Base-by-base conservation (phyloP, 2,113 vertebrate species). In the Rhinopomastus cyanomelas region DNA sequence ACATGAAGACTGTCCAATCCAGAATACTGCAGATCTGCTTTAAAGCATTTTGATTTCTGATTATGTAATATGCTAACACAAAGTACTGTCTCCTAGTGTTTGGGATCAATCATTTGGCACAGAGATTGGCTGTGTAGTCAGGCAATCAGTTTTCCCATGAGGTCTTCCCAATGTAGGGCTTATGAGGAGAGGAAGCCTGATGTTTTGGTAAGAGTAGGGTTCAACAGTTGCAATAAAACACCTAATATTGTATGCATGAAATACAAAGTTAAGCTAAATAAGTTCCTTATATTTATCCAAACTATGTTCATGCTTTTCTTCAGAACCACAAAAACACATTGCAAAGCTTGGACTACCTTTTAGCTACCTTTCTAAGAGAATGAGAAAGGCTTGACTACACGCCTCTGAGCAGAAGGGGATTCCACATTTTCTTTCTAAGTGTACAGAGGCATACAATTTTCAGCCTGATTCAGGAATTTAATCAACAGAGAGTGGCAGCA, bases 221-320 rank as follows among this genome's bases (percentile, higher is more conserved):
- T 49, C 60, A 74, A 36, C 30, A 66, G 4, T 55, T 88, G 15
- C 26, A 71, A 56, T 19, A 20, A 81, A 42, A 3, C 5, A 19
- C 18, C 72, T 79, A 52, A 56, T 0, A 12, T 49, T 87, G 61
- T 53, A 65, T 26, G n/a, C n/a, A 59, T 21, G 8, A 57, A 76
- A 59, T 23, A 7, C 5, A 39, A 79, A 69, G 10, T n/a, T 73
- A 53, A 79, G 60, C 76, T 75, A 59, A 42, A 60, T 72, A 73
- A 57, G 4, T 4, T 77, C 12, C 11, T 87, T 73, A 8, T 57
- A 27, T 73, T 73, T 87, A 3, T 44, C 36, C 5, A 11, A 87
- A 4, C 5, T 87, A 4, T 46, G 17, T 32, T 77, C 46, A 46
- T 0, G 0, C 1, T 49, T 6, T 44, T 48, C 26, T 49, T 60